Evolutionary conservation across 2,888 invertebrate genomes (phyloP).

Genomic region (Cryptosula pallasiana): DNA sequence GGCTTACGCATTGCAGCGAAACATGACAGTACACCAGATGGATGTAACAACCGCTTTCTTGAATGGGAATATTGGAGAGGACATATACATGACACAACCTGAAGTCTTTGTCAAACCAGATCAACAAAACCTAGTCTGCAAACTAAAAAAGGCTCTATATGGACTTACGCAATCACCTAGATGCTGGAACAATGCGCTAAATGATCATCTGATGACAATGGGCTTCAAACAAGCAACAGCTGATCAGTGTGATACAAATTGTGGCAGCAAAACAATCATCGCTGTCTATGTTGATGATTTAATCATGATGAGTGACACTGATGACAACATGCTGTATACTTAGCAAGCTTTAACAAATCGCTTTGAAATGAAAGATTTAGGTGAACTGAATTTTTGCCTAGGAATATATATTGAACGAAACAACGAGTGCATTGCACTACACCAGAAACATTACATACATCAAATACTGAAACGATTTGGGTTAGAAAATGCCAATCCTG

Average conservation of each 20-base stretch:
- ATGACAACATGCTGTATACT: conserved; percentile 7
- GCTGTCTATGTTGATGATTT: conserved; percentile 29
- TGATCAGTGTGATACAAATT: conserved; percentile 30
- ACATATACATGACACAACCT: conserved; percentile 33
- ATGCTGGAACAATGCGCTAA: conserved; percentile 31
- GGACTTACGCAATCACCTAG: conserved; percentile 29
- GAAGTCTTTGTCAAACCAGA: conserved; percentile 28
- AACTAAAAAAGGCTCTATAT: conserved; percentile 31
- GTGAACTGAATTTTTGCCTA: conserved; percentile 26
- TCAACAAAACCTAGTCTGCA: conserved; percentile 30
- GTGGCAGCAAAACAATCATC: conserved; percentile 25
- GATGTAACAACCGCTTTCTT: conserved; percentile 33
- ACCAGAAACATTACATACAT: conserved; percentile 25
- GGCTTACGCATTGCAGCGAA: conserved; percentile 27
- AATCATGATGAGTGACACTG: conserved; percentile 26
- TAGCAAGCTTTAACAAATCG: conserved; percentile 21
- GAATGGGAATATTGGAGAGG: conserved; percentile 31
- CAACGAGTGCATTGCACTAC: background rate
- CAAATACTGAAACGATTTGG: conserved; percentile 26
- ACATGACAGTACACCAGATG: conserved; percentile 30
- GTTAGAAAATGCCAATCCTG: conserved; percentile 27
- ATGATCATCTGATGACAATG: conserved; percentile 26
- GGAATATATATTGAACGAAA: conserved; percentile 22
- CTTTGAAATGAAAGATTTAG: conserved; percentile 28
- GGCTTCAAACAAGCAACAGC: conserved; percentile 27